Conservation (phyloP, 2,797 vertebrate species). For the Platalea minor region DNA sequence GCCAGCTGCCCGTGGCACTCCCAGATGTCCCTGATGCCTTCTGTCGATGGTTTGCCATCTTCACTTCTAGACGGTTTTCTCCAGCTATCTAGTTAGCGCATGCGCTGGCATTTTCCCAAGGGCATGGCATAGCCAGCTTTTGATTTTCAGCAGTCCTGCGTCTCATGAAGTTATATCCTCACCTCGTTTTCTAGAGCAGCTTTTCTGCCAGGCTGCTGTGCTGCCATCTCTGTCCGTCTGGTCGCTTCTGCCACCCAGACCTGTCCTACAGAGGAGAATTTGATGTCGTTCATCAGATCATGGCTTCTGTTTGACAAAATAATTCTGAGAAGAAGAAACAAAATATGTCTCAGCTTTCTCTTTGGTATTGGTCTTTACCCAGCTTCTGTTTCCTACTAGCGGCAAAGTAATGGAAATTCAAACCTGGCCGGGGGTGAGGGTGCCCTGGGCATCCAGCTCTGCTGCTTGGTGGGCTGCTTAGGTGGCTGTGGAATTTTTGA, state of each 20-base stretch:
- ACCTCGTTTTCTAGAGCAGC: neutral
- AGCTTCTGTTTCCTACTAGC: neutral
- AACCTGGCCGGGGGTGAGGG: neutral
- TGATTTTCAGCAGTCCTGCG: accelerated
- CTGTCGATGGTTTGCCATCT: neutral
- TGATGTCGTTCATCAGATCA: neutral
- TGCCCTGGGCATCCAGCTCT: neutral
- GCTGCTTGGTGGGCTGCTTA: neutral
- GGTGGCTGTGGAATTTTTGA: neutral
- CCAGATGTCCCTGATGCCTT: neutral
- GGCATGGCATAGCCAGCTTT: neutral
- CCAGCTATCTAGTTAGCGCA: neutral
- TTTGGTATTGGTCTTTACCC: neutral
- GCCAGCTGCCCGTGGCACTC: neutral
- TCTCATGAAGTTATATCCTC: too few species aligned
- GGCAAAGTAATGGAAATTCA: too few species aligned
- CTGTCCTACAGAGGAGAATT: neutral
- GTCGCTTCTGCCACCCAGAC: neutral
- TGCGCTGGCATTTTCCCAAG: neutral
- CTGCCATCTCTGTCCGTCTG: accelerated
- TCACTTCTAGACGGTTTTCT: neutral
- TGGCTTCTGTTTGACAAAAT: neutral
- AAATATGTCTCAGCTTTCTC: neutral
- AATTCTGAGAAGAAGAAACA: neutral
- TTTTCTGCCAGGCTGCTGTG: neutral